phyloP scores from a whole-genome alignment of 2,888 invertebrate species.

The Hypsopygia costalis region DNA sequence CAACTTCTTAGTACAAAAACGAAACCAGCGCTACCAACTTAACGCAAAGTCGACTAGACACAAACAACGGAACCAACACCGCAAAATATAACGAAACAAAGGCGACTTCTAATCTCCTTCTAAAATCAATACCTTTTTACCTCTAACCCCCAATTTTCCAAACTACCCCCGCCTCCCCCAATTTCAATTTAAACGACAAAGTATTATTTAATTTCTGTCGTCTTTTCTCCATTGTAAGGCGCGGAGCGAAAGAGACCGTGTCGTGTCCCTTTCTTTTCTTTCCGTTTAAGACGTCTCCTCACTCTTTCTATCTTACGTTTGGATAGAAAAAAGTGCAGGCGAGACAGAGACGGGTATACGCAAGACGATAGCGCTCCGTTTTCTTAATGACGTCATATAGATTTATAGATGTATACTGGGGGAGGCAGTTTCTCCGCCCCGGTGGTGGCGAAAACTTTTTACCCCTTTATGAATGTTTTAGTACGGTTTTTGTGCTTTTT shows the following conservation, averaged over 20 bases:
- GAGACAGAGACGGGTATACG: slow-evolving; percentile 55
- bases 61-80: slow-evolving; percentile 15
- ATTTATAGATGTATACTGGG: slow-evolving; percentile 65
- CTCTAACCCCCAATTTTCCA: slow-evolving; percentile 67
- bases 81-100: slow-evolving; percentile 40
- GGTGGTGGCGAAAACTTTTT: slow-evolving; percentile 61
- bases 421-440: slow-evolving; percentile 37
- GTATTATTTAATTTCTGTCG: slow-evolving; percentile 78
- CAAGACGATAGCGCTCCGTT: slow-evolving; percentile 66
- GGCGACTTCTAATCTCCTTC: slow-evolving; percentile 56
- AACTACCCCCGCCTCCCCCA: slow-evolving; percentile 54
- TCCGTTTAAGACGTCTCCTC: slow-evolving; percentile 51
- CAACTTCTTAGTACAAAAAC: too few species aligned
- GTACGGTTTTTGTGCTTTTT: slow-evolving; percentile 28
- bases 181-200: slow-evolving; percentile 77
- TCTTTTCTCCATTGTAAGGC: slow-evolving; percentile 78
- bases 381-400: slow-evolving; percentile 79
- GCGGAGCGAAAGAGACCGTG: slow-evolving; percentile 47
- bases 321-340: slow-evolving; percentile 33
- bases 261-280: slow-evolving; percentile 45
- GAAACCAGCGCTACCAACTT: not conserved
- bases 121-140: slow-evolving; percentile 79
- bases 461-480: slow-evolving; percentile 57
- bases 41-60: not conserved
- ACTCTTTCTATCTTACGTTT: slow-evolving; percentile 35